phyloP scores from a whole-genome alignment of 1,140 invertebrate species.

The Monochamus saltuarius region DNA sequence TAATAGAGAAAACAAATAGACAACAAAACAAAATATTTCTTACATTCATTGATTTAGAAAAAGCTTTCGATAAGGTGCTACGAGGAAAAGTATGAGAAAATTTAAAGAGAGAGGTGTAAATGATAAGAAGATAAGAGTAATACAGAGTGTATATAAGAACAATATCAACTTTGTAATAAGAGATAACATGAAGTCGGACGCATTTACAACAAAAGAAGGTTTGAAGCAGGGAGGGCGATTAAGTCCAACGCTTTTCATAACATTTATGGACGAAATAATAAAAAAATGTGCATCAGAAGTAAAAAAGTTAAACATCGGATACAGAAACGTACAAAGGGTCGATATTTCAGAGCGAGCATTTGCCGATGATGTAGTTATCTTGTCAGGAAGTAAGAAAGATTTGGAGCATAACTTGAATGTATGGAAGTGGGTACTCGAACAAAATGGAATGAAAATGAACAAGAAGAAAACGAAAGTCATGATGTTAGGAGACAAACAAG shows the following conservation, averaged over 20 bases:
- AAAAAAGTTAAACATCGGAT: not conserved
- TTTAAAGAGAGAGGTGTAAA: not conserved
- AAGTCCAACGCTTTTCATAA: not conserved
- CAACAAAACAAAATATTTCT: not conserved
- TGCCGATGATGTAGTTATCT: not conserved
- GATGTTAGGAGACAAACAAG: not conserved
- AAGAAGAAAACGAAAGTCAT: not conserved
- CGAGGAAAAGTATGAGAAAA: not conserved
- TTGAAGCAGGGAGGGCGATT: not conserved
- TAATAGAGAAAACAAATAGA: not conserved
- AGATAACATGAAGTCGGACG: not conserved
- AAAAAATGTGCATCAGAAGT: not conserved
- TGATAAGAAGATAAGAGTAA: not conserved
- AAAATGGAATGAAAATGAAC: too few relatives aligned
- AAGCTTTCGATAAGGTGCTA: not conserved
- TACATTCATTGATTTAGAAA: not conserved
- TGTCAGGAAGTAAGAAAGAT: not conserved
- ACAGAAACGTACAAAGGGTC: not conserved
- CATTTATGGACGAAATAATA: conserved; percentile 2
- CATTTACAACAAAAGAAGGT: not conserved
- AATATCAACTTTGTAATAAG: not conserved
- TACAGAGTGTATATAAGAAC: not conserved
- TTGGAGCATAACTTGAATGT: not conserved
- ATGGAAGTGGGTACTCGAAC: not conserved
- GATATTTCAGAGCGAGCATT: not conserved